Percentiles rank a stretch among this genome's conserved stretches.
Evolutionary conservation across 2,888 invertebrate species (phyloP).

Genomic region (Corythucha ciliata): DNA sequence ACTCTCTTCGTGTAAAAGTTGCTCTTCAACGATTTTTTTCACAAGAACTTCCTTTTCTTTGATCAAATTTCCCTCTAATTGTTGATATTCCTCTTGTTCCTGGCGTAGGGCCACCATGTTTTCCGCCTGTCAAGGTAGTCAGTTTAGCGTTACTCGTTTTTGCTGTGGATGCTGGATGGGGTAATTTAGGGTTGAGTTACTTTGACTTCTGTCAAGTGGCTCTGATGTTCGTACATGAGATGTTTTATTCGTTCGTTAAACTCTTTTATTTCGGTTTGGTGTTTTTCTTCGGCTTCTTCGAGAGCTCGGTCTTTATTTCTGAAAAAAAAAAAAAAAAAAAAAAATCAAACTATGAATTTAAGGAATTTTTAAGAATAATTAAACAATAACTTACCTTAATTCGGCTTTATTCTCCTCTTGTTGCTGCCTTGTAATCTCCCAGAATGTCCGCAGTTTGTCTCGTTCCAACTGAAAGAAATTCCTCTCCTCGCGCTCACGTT

Average conservation of each 20-base stretch:
- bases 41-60: slow-evolving; percentile 62
- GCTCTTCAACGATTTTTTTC: slow-evolving; percentile 57
- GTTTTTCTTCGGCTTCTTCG: slow-evolving; percentile 76
- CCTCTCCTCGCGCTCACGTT: slow-evolving; percentile 86
- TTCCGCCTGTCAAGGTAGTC: slow-evolving; percentile 49
- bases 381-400: slow-evolving; percentile 43
- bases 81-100: slow-evolving; percentile 71
- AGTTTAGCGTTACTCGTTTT: not conserved
- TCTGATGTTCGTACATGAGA: slow-evolving; percentile 83
- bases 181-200: slow-evolving; percentile 29
- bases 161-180: not conserved
- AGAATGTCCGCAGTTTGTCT: slow-evolving; percentile 87
- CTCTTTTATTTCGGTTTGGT: slow-evolving; percentile 77
- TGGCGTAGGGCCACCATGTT: slow-evolving; percentile 70
- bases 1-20: slow-evolving; percentile 56
- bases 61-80: slow-evolving; percentile 65
- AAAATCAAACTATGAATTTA: no score
- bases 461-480: slow-evolving; percentile 92
- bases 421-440: slow-evolving; percentile 89
- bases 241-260: slow-evolving; percentile 90
- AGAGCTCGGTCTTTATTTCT: slow-evolving; percentile 76
- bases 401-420: slow-evolving; percentile 72
- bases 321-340: no score
- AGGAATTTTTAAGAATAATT: slow-evolving; percentile 1
- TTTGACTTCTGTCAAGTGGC: slow-evolving; percentile 70